Percentiles rank a stretch among this genome's conserved stretches.
Conservation (phyloP, 2,888 invertebrate species). For the Ashinkailepas kermadecensis region DNA sequence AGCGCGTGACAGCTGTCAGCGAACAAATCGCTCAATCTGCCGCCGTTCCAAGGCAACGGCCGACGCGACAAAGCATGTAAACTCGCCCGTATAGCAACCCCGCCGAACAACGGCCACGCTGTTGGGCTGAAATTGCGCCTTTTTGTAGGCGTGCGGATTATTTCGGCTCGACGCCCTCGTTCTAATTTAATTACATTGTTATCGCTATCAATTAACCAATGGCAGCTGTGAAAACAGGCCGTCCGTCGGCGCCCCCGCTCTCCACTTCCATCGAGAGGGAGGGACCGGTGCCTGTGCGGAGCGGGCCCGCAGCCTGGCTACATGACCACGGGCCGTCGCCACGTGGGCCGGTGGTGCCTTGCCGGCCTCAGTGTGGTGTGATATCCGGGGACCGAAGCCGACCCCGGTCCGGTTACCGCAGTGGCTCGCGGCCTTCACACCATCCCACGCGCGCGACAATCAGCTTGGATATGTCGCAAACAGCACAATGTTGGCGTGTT, state of each 20-base stretch:
- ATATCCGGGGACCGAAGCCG: too few relatives aligned
- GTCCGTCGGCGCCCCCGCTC: background rate
- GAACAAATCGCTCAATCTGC: background rate
- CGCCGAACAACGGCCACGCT: background rate
- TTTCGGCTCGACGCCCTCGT: constrained; percentile 3
- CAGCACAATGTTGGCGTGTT: too few relatives aligned
- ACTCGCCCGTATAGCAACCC: background rate
- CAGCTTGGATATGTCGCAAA: too few relatives aligned
- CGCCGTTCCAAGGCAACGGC: background rate
- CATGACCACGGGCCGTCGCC: too few relatives aligned
- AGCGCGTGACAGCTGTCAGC: background rate
- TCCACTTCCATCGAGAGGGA: too few relatives aligned
- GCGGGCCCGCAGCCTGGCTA: too few relatives aligned
- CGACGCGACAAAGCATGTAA: constrained; percentile 1
- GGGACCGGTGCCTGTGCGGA: too few relatives aligned
- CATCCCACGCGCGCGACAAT: too few relatives aligned
- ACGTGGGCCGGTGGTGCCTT: too few relatives aligned
- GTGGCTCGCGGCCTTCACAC: too few relatives aligned
- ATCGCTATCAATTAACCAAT: constrained; percentile 9
- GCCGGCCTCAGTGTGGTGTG: too few relatives aligned
- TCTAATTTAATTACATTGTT: constrained; percentile 20
- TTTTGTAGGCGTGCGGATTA: constrained; percentile 3
- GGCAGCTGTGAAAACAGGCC: constrained; percentile 13
- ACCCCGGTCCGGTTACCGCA: too few relatives aligned
- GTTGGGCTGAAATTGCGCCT: background rate